phyloP scores from a whole-genome alignment of 2,797 vertebrate genomes.

The Taeniopygia guttata region DNA sequence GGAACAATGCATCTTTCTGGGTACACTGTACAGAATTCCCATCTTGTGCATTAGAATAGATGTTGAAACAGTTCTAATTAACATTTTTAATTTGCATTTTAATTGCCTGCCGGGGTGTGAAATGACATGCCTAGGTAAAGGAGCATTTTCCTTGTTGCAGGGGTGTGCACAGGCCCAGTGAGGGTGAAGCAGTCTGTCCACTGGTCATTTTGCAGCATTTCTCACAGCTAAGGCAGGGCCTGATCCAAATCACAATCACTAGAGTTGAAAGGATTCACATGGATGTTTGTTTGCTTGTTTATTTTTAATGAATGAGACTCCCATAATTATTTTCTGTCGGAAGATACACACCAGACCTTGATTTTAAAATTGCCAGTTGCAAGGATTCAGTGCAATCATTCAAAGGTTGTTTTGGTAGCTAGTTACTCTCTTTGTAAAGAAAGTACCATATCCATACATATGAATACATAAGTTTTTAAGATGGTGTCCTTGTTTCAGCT shows the following conservation, averaged over 20 bases:
- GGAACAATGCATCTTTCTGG: constrained; percentile 36
- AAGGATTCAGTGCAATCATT: background rate
- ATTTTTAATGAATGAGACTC: background rate
- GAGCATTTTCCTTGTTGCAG: background rate
- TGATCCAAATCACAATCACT: background rate
- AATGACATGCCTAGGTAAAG: constrained; percentile 39
- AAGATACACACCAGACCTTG: background rate
- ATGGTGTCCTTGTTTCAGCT: background rate
- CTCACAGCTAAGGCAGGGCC: background rate
- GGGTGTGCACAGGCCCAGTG: background rate
- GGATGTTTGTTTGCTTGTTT: background rate
- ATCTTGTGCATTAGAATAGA: constrained; percentile 54
- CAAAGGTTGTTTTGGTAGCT: background rate
- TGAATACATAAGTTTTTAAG: background rate
- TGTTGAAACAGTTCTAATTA: constrained; percentile 67
- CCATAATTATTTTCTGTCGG: background rate
- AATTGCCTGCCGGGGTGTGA: constrained; percentile 66
- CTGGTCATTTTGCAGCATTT: background rate
- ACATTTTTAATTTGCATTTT: constrained; percentile 75
- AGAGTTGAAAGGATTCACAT: background rate
- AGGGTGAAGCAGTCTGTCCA: background rate
- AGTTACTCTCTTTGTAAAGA: background rate
- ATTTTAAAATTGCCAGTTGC: background rate
- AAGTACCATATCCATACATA: background rate
- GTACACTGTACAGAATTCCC: constrained; percentile 15